Evolutionary conservation across 2,113 vertebrate genomes (phyloP).

Genomic region (Erythrocercus mccallii): DNA sequence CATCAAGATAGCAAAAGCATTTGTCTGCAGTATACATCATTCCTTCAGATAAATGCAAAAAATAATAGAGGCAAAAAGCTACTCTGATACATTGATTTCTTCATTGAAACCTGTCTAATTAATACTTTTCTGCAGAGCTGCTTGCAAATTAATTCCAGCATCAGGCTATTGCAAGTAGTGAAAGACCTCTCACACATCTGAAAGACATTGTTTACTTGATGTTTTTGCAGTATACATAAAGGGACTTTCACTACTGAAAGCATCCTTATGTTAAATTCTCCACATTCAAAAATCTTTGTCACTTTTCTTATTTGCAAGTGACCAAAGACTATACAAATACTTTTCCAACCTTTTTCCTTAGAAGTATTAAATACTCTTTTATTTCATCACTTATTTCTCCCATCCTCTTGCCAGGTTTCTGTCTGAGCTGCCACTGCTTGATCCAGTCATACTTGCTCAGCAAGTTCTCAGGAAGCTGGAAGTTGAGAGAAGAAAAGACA

Average conservation of each 20-base stretch:
- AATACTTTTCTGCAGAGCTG: neutral
- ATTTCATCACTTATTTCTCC: conserved; percentile 71
- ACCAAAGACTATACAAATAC: neutral
- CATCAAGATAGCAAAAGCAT: neutral
- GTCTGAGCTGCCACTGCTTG: conserved; percentile 82
- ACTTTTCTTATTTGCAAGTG: neutral
- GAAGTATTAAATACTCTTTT: conserved; percentile 79
- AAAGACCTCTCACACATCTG: neutral
- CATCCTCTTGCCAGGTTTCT: conserved; percentile 65
- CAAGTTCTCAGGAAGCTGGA: conserved; percentile 83
- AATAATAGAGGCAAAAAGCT: neutral
- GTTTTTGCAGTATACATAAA: neutral
- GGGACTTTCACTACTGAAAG: neutral
- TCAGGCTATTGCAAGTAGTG: neutral
- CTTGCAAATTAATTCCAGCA: neutral
- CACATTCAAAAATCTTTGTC: neutral
- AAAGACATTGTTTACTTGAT: neutral
- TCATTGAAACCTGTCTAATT: neutral
- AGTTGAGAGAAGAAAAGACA: conserved; percentile 7
- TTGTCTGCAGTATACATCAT: neutral
- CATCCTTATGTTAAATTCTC: neutral
- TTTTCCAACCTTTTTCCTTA: conserved; percentile 81
- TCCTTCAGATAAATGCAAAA: neutral
- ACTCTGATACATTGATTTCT: neutral
- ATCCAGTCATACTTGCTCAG: conserved; percentile 81